A percentile compares a stretch with the other conserved stretches of the same genome.
Evolutionary conservation across 1,140 invertebrate species (phyloP).

Genomic region (Formica exsecta): DNA sequence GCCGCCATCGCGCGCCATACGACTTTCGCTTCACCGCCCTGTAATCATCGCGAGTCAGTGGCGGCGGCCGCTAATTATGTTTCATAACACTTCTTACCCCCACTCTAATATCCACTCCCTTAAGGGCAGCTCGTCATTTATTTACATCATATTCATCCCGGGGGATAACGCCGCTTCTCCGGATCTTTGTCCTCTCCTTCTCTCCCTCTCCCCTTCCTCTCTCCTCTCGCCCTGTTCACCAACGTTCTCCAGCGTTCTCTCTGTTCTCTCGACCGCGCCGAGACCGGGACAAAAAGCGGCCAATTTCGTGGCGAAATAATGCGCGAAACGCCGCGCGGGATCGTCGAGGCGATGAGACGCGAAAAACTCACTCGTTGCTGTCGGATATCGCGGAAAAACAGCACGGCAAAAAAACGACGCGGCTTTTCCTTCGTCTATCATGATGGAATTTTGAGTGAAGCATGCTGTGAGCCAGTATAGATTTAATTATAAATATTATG

Average conservation of each 20-base stretch:
- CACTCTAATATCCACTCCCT: slow-evolving; percentile 84
- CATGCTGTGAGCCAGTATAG: not conserved
- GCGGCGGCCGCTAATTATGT: slow-evolving; percentile 86
- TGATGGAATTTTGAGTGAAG: slow-evolving; percentile 34
- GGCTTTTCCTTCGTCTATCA: not conserved
- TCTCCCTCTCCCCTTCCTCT: slow-evolving; percentile 13
- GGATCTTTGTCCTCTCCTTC: slow-evolving; percentile 47
- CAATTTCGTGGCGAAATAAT: slow-evolving; percentile 64
- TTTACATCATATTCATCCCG: slow-evolving; percentile 86
- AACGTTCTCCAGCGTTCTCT: slow-evolving; percentile 34
- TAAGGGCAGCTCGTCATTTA: slow-evolving; percentile 86
- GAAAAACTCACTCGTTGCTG: slow-evolving; percentile 18
- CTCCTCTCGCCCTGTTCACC: not conserved
- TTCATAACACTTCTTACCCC: slow-evolving; percentile 87
- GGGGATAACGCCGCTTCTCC: slow-evolving; percentile 70
- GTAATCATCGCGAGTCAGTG: slow-evolving; percentile 86
- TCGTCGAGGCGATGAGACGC: slow-evolving; percentile 7
- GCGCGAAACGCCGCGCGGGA: slow-evolving; percentile 49
- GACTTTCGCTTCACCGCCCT: slow-evolving; percentile 85
- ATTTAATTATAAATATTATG: not conserved
- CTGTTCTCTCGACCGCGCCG: slow-evolving; percentile 11
- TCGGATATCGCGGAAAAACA: not conserved
- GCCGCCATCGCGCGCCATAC: slow-evolving; percentile 70
- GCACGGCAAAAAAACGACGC: not conserved
- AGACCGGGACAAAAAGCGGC: slow-evolving; percentile 50